Base-by-base conservation (phyloP, 1,140 invertebrate species). In the Octopus sinensis region DNA sequence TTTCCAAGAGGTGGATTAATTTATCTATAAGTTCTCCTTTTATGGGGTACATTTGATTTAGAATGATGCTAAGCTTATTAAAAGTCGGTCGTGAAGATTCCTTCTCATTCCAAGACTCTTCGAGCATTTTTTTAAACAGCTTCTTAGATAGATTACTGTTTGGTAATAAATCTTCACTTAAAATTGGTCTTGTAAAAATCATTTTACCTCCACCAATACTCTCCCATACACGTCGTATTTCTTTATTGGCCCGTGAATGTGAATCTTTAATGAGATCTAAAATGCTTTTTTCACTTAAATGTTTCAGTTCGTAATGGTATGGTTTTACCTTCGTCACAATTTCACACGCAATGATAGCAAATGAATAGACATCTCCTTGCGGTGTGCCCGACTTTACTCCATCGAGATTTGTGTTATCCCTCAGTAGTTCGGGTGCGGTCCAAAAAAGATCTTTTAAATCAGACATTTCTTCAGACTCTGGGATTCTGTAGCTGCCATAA, bases 341-440 rank as follows among this genome's bases (percentile, higher is more conserved):
- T 77, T 86, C 85, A 17, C 80, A 52, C 54, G 84, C 23, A 23
- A 86, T 83, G 51, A 86, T 84, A 43, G 78, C 80, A 84, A 84
- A 86, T 23, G 97, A 95, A 89, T 98, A 99, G 13, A 98, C 94
- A 91, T 99, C 97, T 5, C 94, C 96, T 91, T 96, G 96, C 88
- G 94, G 95, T 17, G 94, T 94, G 52, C 96, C 96, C 68, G 43
- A 76, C 54, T 76, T 80, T 23, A 84, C 86, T 43, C 83, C 79
- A 83, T 81, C 93, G 23, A 86, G 68, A 30, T 30, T 83, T 51
- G 81, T 83, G 53, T 62, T 30, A 9, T 53, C 43, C 85, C 96
- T 91, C 51, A 98, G 90, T 4, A 98, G 87, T 90, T 98, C 97
- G 0, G 97, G 97, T 4, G 96, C 94, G 4, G 96, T 97, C 97